phyloP scores from a whole-genome alignment of 2,888 invertebrate species.

The Apeira syringaria region DNA sequence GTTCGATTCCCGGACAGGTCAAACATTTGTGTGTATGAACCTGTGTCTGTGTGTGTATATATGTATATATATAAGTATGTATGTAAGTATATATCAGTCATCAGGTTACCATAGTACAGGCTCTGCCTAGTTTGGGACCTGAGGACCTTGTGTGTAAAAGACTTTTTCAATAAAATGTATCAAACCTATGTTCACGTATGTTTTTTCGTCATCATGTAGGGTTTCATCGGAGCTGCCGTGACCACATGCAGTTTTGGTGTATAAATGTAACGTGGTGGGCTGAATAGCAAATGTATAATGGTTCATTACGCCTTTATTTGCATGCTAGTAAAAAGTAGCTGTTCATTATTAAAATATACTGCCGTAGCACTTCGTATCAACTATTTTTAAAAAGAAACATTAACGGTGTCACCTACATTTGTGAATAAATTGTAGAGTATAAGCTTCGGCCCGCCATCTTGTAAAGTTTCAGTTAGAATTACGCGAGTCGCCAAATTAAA shows the following conservation, averaged over 20 bases:
- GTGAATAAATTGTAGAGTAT: too few relatives aligned
- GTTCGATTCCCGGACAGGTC: too few relatives aligned
- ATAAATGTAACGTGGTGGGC: slow-evolving; percentile 6
- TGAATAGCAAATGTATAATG: slow-evolving; percentile 2
- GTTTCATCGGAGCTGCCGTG: slow-evolving; percentile 12
- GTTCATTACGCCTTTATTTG: slow-evolving; percentile 3
- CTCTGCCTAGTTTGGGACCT: too few relatives aligned
- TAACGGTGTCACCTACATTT: too few relatives aligned
- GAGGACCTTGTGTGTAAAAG: too few relatives aligned
- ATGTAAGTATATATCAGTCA: too few relatives aligned
- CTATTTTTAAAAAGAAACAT: not conserved
- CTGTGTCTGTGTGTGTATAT: too few relatives aligned
- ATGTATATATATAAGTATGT: too few relatives aligned
- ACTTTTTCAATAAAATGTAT: slow-evolving; percentile 52
- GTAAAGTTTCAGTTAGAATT: too few relatives aligned
- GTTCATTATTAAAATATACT: slow-evolving; percentile 26
- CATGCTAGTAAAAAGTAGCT: slow-evolving; percentile 4
- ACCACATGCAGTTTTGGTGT: slow-evolving; percentile 18
- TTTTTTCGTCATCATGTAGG: slow-evolving; percentile 35
- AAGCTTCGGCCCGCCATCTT: too few relatives aligned
- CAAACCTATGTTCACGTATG: slow-evolving; percentile 52
- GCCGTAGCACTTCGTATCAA: slow-evolving; percentile 4
- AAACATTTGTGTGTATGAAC: slow-evolving; percentile 44
- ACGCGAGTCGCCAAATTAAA: too few relatives aligned
- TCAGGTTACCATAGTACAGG: too few relatives aligned